Evolutionary conservation across 1,140 invertebrate genomes (phyloP), one percentile per base, ranked within the genome.

Genomic region (Drosophila aff.): DNA sequence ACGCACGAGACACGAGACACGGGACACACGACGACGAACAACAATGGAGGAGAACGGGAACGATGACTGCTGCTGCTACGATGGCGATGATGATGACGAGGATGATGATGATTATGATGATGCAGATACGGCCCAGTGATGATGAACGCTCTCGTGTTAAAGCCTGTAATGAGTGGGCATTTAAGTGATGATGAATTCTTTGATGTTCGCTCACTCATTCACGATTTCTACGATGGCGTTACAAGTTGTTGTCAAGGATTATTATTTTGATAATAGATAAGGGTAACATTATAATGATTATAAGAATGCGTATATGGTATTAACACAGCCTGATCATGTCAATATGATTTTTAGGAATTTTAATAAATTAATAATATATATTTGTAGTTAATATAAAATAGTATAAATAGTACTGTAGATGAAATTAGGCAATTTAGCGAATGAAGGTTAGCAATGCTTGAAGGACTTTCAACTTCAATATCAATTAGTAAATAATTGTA

Each of bases 1-100:
- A 86, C 61, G 58, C 59, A 81, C 72, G 64, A 75, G 71, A 85
- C 82, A 79, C 62, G 49, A 52, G 50, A 55, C 52, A 55, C 52
- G 52, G 52, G 52, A 40, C 52, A 55, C 52, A 55, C 52, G 52
- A 53, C 43, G 26, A 33, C 41, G 59, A 43, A 59, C 58, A 62
- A 64, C 61, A 71, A 69, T 55, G 53, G 18, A 62, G 49, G 55
- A 75, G 63, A 75, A 81, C 38, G 62, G 57, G 36, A 36, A 55
- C 33, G 63, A 55, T 55, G 52, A 16, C 52, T 23, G 21, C 33
- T 36, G 33, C 18, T 38, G 52, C 52, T 18, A 49, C 46, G 47
- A 33, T 44, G 40, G n/a, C 26, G 61, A 23, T 23, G 46, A 13
- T 41, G 58, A 23, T 33, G 40, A 23, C 4, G 23, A 44, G 11